A percentile compares a stretch with the other conserved stretches of the same genome.
Conservation (phyloP, 2,113 vertebrate genomes). For the Leucoraja erinaceus region DNA sequence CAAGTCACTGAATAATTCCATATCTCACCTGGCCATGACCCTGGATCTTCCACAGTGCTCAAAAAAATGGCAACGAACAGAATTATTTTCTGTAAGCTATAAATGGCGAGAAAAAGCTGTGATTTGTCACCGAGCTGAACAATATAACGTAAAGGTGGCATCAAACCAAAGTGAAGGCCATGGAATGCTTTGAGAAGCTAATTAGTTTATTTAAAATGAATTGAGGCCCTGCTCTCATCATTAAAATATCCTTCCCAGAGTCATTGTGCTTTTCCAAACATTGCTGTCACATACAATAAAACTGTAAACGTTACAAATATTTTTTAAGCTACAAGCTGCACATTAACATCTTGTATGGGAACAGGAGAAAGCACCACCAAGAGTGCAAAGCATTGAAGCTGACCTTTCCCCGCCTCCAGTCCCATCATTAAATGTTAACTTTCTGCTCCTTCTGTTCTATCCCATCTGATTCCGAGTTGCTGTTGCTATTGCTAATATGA, state of each 20-base stretch:
- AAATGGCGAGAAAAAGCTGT: not conserved
- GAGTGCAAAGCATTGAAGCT: not conserved
- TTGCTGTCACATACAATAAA: not conserved
- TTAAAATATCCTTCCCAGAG: not conserved
- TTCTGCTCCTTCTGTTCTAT: not conserved
- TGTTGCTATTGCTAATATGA: not conserved
- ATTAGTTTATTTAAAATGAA: not conserved
- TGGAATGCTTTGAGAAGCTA: not conserved
- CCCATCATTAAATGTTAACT: not conserved
- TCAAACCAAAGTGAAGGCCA: not conserved
- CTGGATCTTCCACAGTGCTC: not conserved
- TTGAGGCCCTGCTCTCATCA: not conserved
- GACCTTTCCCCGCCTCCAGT: not conserved
- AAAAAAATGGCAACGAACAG: not conserved
- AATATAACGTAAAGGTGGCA: not conserved
- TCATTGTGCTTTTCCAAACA: not conserved
- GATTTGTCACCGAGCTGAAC: not conserved
- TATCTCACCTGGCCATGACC: not conserved
- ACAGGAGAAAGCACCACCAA: not conserved
- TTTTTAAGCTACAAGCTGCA: not conserved
- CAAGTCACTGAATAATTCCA: not conserved
- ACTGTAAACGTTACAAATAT: not conserved
- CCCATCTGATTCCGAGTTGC: not conserved
- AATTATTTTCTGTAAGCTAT: not conserved
- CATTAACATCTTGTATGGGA: not conserved